These are phyloP conservation scores for Progne subis DNA, from an alignment of 2,113 vertebrate species.

Conservation along the genomic window DNA sequence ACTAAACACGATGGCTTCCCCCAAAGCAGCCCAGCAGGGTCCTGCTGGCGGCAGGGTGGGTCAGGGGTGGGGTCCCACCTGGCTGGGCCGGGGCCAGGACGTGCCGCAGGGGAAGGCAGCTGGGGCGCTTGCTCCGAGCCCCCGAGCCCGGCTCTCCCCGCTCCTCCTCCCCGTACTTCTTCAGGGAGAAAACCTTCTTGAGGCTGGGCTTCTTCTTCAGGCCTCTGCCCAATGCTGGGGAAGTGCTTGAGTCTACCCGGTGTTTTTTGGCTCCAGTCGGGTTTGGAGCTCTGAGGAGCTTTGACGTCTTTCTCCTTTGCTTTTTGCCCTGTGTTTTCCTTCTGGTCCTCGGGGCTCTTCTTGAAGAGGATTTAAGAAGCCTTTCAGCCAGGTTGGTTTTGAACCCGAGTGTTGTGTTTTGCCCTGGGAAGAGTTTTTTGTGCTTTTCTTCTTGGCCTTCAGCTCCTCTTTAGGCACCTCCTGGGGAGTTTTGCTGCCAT, in stretches of 20 bases:
- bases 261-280: conserved; percentile 31
- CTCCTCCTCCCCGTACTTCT: conserved; percentile 48
- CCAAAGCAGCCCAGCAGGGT: accelerated
- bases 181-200: conserved; percentile 65
- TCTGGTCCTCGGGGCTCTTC: conserved; percentile 74
- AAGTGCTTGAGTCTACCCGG: neutral
- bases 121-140: neutral
- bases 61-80: conserved; percentile 18
- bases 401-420: conserved; percentile 43
- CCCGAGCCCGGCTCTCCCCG: neutral
- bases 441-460: conserved; percentile 39
- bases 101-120: conserved; percentile 51
- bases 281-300: neutral
- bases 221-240: neutral
- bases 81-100: neutral
- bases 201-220: conserved; percentile 61
- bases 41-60: accelerated
- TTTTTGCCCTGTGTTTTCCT: conserved; percentile 65
- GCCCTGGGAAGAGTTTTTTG: conserved; percentile 56
- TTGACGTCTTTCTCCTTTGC: conserved; percentile 70
- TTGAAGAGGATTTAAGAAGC: conserved; percentile 67
- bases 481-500: neutral
- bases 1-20: accelerated
- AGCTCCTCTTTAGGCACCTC: neutral
- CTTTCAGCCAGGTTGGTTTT: conserved; percentile 72